Conservation (phyloP, 2,797 vertebrate genomes). For the Meda fulgida region DNA sequence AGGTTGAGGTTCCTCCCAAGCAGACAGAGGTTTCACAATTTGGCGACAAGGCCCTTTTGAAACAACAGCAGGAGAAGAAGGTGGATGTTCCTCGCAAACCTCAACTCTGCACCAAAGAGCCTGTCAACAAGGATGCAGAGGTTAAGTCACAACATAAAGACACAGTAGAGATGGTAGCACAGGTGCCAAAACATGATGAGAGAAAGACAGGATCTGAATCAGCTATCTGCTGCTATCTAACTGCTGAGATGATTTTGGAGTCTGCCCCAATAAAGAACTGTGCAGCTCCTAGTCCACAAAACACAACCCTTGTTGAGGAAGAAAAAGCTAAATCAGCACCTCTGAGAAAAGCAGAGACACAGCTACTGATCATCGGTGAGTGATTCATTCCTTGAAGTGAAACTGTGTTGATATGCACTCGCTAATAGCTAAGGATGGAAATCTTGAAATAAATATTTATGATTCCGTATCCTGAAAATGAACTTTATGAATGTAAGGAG, state of each 20-base stretch:
- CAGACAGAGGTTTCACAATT: not conserved
- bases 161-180: conserved; percentile 6
- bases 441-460: not conserved
- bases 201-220: conserved; percentile 21
- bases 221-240: too few species aligned
- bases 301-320: not conserved
- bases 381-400: not conserved
- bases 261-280: conserved; percentile 12
- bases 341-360: conserved; percentile 44
- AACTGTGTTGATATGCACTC: not conserved
- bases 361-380: conserved; percentile 62
- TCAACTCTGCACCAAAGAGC: conserved; percentile 9
- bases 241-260: conserved; percentile 12
- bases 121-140: conserved; percentile 18
- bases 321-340: not conserved
- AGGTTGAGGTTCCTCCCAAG: conserved; percentile 8
- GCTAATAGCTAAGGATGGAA: not conserved
- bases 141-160: conserved; percentile 12
- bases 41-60: not conserved
- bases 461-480: not conserved
- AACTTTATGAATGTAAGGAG: too few species aligned
- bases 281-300: conserved; percentile 9
- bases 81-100: not conserved
- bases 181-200: conserved; percentile 5
- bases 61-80: conserved; percentile 6